phyloP scores from a whole-genome alignment of 2,888 invertebrate species.

The Agrotis ipsilon region DNA sequence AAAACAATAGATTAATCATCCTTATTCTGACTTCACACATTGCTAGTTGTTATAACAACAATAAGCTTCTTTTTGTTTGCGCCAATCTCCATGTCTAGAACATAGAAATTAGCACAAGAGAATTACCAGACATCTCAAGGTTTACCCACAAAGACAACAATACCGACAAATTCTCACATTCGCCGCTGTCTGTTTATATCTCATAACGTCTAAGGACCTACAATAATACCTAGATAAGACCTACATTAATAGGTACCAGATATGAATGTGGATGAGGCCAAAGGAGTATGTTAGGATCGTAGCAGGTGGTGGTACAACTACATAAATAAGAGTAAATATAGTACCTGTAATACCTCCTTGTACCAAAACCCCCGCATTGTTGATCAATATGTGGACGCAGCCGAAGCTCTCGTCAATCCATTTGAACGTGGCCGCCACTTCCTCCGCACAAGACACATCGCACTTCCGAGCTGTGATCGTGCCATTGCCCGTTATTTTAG shows the following conservation, averaged over 20 bases:
- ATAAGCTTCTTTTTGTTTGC: not conserved
- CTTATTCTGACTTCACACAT: not conserved
- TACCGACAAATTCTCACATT: not conserved
- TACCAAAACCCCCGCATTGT: constrained; percentile 74
- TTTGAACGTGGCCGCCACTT: constrained; percentile 69
- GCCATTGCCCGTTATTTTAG: constrained; percentile 60
- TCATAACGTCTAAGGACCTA: too few relatives aligned
- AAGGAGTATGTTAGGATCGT: too few relatives aligned
- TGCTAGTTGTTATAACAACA: not conserved
- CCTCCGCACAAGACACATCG: constrained; percentile 69
- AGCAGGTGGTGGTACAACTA: too few relatives aligned
- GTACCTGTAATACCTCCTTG: constrained; percentile 71
- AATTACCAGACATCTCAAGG: too few relatives aligned
- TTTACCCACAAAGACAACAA: not conserved
- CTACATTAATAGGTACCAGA: too few relatives aligned
- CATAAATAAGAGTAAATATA: not conserved
- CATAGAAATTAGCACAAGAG: too few relatives aligned
- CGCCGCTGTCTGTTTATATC: too few relatives aligned
- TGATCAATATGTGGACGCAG: constrained; percentile 71
- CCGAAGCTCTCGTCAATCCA: constrained; percentile 71
- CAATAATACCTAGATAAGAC: too few relatives aligned
- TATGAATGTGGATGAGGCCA: too few relatives aligned
- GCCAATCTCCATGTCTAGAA: not conserved
- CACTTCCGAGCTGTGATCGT: constrained; percentile 69
- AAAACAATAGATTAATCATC: not conserved